These are phyloP conservation scores for Cephus nigrinus DNA, from an alignment of 2,888 invertebrate species.

Conservation along the genomic window DNA sequence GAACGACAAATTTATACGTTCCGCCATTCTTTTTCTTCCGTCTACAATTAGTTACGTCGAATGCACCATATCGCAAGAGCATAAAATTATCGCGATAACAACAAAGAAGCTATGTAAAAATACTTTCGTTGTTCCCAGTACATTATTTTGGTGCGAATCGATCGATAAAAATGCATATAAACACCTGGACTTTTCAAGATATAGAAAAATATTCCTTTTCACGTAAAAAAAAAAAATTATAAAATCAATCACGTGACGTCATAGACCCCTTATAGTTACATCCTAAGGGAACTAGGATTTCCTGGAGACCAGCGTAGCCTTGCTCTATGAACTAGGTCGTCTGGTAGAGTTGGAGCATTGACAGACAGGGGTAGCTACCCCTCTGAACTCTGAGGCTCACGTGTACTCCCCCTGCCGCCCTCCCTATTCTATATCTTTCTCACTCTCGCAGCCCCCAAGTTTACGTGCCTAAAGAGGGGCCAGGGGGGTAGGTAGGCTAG, in stretches of 20 bases:
- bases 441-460: conserved; percentile 8
- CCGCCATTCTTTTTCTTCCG: not conserved
- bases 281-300: not conserved
- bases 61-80: not conserved
- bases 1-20: not conserved
- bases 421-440: conserved; percentile 20
- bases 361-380: conserved; percentile 24
- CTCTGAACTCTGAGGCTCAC: not conserved
- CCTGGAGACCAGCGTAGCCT: conserved; percentile 40
- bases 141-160: not conserved
- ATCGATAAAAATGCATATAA: not conserved
- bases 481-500: too few relatives aligned
- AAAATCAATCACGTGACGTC: not conserved
- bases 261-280: not conserved
- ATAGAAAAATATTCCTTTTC: not conserved
- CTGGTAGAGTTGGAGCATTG: conserved; percentile 43
- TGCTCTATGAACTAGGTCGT: conserved; percentile 59
- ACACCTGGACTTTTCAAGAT: not conserved
- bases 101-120: not conserved
- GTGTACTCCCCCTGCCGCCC: conserved; percentile 1
- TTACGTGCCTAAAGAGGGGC: not conserved
- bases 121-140: not conserved
- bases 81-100: not conserved
- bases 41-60: not conserved
- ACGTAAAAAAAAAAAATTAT: not conserved